Conservation (phyloP, 2,113 vertebrate species). For the Rutilus rutilus region DNA sequence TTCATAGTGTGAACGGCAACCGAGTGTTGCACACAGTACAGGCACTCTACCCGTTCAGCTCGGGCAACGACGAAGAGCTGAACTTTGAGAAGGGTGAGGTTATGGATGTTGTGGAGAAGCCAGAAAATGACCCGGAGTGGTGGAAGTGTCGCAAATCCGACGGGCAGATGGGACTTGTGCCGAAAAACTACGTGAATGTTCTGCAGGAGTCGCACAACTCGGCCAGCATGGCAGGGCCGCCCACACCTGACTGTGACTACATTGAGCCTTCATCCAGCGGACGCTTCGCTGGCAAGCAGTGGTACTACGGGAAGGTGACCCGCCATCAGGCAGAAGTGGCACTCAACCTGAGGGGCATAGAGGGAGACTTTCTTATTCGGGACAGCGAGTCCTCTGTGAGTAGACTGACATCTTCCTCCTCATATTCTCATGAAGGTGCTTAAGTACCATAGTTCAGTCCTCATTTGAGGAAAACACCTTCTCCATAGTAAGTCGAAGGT, state of each 20-base stretch:
- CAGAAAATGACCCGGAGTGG: slow-evolving; percentile 92
- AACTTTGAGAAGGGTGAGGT: slow-evolving; percentile 90
- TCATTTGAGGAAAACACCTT: too few relatives aligned
- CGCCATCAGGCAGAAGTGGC: slow-evolving; percentile 91
- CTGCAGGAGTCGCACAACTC: slow-evolving; percentile 80
- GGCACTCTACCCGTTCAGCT: slow-evolving; percentile 90
- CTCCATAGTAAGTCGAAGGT: too few relatives aligned
- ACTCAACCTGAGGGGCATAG: slow-evolving; percentile 85
- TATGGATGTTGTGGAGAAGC: slow-evolving; percentile 92
- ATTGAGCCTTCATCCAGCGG: slow-evolving; percentile 84
- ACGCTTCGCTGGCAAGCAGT: slow-evolving; percentile 87
- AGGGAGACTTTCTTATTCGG: slow-evolving; percentile 91
- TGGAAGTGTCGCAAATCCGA: slow-evolving; percentile 92
- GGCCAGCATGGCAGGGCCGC: slow-evolving; percentile 77
- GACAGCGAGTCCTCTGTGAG: slow-evolving; percentile 93
- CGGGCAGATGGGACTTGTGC: slow-evolving; percentile 87
- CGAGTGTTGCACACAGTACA: slow-evolving; percentile 86
- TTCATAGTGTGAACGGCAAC: slow-evolving; percentile 81
- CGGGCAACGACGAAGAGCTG: slow-evolving; percentile 89
- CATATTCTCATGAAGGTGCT: background rate
- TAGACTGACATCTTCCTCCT: slow-evolving; percentile 21
- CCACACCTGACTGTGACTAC: slow-evolving; percentile 89
- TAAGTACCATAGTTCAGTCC: too few relatives aligned
- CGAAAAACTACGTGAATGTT: slow-evolving; percentile 90
- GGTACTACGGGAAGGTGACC: slow-evolving; percentile 93